Evolutionary conservation across 2,888 invertebrate species (phyloP).

Genomic region (Sipha maydis): DNA sequence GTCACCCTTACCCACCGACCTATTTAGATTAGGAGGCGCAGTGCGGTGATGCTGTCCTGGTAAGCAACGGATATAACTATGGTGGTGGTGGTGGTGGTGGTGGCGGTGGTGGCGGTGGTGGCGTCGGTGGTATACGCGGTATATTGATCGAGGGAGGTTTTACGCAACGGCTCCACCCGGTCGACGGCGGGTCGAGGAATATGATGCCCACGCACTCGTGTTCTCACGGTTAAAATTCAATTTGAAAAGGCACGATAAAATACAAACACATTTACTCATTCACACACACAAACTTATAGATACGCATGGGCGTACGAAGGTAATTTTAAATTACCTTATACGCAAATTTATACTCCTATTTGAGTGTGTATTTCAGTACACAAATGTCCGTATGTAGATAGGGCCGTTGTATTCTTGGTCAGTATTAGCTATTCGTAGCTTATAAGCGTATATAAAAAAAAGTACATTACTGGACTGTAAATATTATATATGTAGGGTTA

Average conservation of each 20-base stretch:
- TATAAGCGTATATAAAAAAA: too few species aligned
- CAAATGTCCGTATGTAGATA: too few species aligned
- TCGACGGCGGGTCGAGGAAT: slow-evolving; percentile 37
- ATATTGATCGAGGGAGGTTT: slow-evolving; percentile 62
- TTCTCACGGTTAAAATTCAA: background rate
- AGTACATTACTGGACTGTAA: too few species aligned
- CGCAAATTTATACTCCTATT: too few species aligned
- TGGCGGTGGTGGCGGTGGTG: background rate
- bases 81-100: background rate
- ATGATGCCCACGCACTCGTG: slow-evolving; percentile 31
- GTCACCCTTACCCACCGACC: background rate
- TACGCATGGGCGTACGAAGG: background rate
- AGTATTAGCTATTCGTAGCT: too few species aligned
- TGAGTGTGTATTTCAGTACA: too few species aligned
- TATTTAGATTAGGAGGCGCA: background rate
- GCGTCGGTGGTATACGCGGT: background rate
- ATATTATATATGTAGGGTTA: too few species aligned
- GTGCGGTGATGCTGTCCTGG: background rate
- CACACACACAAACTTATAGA: background rate
- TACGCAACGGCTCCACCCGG: slow-evolving; percentile 58
- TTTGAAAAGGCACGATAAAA: background rate
- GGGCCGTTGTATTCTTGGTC: too few species aligned
- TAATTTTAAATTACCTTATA: too few species aligned
- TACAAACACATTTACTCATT: background rate
- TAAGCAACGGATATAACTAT: background rate